Evolutionary conservation across 2,888 invertebrate species (phyloP), one percentile per base, ranked within the genome.

Genomic region (Drosophila fulvimacula): DNA sequence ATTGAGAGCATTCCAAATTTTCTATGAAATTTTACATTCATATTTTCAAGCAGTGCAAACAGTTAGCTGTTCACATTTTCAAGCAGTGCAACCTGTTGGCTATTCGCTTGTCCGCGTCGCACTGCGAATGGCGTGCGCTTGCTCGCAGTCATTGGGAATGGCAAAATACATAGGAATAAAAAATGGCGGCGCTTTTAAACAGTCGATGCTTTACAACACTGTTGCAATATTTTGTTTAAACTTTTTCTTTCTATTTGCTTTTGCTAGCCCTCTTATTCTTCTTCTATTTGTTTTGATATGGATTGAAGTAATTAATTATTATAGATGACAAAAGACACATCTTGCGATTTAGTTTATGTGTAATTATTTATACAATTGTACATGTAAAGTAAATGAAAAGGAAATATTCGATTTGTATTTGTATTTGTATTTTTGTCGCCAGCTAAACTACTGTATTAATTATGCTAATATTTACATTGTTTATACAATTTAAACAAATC

Each of bases 391-490:
- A 82, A 82, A 52, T 42, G 42, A 65, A 64, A 59, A 30, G 44
- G 30, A 61, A 68, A 64, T 67, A 68, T 79, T 74, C 63, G 44
- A 69, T 65, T 70, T 78, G 73, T 82, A 82, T 79, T 79, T 17
- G 41, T 41, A 19, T 21, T 42, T 21, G 42, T 42, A 81, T 79
- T 79, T 75, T 80, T 83, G 86, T 83, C 84, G 81, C 81, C 84
- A 87, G 87, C 87, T 75, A 73, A 84, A 89, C 68, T 84, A 84
- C 84, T 84, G 84, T 84, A 84, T 84, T 84, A 84, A 84, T 83
- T 82, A 89, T 81, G 87, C 84, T 88, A 84, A 87, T 87, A 81
- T 84, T 87, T 82, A 83, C 75, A 69, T 89, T 87, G 84, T 86
- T 87, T 84, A 81, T 73, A 81, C 69, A 73, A 73, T 76, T 73